Conservation (phyloP, 2,113 vertebrate species). For the Oreochromis niloticus region DNA sequence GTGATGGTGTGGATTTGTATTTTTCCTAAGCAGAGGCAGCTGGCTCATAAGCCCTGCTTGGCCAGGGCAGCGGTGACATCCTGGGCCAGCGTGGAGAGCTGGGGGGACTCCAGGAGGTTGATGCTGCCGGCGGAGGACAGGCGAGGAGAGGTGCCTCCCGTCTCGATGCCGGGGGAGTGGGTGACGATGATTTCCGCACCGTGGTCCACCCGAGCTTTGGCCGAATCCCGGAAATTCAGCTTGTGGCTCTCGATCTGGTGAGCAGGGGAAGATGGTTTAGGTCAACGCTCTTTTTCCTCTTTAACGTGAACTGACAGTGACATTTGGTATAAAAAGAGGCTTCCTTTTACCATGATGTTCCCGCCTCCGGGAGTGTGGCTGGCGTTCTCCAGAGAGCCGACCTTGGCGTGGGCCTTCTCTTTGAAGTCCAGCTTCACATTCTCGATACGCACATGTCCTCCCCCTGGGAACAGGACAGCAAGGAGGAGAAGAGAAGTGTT, state of each 20-base stretch:
- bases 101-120: constrained; percentile 87
- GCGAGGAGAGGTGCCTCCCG: constrained; percentile 83
- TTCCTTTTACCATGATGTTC: constrained; percentile 80
- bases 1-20: background rate
- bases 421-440: constrained; percentile 95
- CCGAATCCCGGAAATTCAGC: constrained; percentile 86
- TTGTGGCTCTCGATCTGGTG: constrained; percentile 94
- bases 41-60: constrained; percentile 90
- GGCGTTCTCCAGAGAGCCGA: constrained; percentile 86
- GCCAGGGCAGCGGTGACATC: constrained; percentile 91
- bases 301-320: background rate
- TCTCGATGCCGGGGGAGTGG: constrained; percentile 79
- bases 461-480: constrained; percentile 68
- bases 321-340: background rate
- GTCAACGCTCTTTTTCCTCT: background rate
- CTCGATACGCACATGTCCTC: constrained; percentile 87
- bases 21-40: background rate
- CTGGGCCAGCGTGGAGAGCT: constrained; percentile 90
- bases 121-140: constrained; percentile 89
- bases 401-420: constrained; percentile 90
- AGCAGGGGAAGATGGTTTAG: rapidly evolving
- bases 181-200: constrained; percentile 91
- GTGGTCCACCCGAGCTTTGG: constrained; percentile 91
- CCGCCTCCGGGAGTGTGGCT: constrained; percentile 88
- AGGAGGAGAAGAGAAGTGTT: background rate